Evolutionary conservation across 37 sponge, comb jelly and placozoan species (phyloP), one percentile per base, ranked within the genome.

Genomic region (Bolinopsis microptera): DNA sequence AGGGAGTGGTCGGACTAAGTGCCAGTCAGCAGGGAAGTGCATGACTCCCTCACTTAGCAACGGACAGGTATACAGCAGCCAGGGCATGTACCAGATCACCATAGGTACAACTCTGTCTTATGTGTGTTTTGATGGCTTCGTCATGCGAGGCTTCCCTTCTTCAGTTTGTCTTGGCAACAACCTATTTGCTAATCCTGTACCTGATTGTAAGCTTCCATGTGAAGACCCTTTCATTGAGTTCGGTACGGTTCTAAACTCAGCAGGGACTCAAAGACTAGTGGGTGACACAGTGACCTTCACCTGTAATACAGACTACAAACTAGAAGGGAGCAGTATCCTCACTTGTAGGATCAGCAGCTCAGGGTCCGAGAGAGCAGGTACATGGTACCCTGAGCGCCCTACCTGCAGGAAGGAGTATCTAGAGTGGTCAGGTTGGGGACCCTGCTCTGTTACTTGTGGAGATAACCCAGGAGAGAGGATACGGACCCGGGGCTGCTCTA

Each of bases 41-140:
- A 39, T 86, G 41, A 86, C 90, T 1, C 90, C 90, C 25, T 41
- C 90, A 24, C 5, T 86, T 5, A 39, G 25, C 0, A 86, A 86
- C 61, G 90, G 90, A 41, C 90, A 86, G 90, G 90, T 86, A n/a
- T 86, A 41, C 30, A 86, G 90, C 31, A 86, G 90, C 39, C 90
- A 86, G 90, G 90, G 90, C 0, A 86, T 86, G 90, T 86, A 86
- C 31, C 90, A 86, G 90, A 48, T 86, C 21, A 86, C 90, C 3
- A 41, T 86, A 22, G 90, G 90, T 21, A 86, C 90, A 0, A 86
- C 90, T 23, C 61, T 86, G 28, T 86, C 90, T 21, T 86, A 41
- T 40, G 36, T 86, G 38, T 86, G 90, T 41, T 86, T 36, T 40
- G 61, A 39, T 23, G 31, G 61, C 27, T 86, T 39, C 48, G 30